Percentiles rank a stretch among this genome's conserved stretches.
Conservation (phyloP, 2,113 vertebrate genomes). For the Kryptolebias marmoratus region DNA sequence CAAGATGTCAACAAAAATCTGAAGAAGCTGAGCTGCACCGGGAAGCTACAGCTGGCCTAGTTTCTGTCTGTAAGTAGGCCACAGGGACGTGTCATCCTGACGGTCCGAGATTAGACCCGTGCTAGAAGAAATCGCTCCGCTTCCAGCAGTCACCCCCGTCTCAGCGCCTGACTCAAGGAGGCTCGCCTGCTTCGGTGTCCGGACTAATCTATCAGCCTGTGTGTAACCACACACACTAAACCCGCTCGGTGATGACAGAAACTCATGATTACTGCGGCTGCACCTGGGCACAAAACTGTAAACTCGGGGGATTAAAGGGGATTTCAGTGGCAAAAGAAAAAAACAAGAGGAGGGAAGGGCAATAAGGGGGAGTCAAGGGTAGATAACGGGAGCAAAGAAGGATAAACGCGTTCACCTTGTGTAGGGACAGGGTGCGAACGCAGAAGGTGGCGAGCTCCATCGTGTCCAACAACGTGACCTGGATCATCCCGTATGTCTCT, state of each 20-base stretch:
- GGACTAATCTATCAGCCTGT: constrained; percentile 49
- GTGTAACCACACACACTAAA: constrained; percentile 1
- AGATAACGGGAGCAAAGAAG: neutral
- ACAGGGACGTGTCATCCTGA: constrained; percentile 56
- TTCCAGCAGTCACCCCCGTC: constrained; percentile 65
- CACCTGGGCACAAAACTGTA: constrained; percentile 17
- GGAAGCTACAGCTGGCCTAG: constrained; percentile 68
- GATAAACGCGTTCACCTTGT: constrained; percentile 84
- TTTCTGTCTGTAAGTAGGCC: constrained; percentile 74
- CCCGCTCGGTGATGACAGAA: constrained; percentile 9
- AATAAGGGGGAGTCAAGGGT: neutral
- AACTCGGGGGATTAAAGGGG: constrained; percentile 26
- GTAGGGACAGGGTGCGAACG: constrained; percentile 91
- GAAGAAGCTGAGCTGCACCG: constrained; percentile 24
- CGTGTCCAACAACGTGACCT: constrained; percentile 91
- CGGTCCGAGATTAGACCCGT: constrained; percentile 57
- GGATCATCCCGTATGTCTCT: constrained; percentile 93
- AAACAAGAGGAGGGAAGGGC: neutral
- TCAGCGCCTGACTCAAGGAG: constrained; percentile 51
- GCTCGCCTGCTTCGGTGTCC: constrained; percentile 44
- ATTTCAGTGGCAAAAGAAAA: constrained; percentile 4
- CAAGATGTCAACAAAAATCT: constrained; percentile 38
- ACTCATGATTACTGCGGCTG: constrained; percentile 27
- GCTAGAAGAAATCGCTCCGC: constrained; percentile 55
- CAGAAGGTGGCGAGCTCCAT: constrained; percentile 95